These are phyloP conservation scores for Nomada fucata DNA, from an alignment of 2,888 invertebrate species.

Conservation along the genomic window DNA sequence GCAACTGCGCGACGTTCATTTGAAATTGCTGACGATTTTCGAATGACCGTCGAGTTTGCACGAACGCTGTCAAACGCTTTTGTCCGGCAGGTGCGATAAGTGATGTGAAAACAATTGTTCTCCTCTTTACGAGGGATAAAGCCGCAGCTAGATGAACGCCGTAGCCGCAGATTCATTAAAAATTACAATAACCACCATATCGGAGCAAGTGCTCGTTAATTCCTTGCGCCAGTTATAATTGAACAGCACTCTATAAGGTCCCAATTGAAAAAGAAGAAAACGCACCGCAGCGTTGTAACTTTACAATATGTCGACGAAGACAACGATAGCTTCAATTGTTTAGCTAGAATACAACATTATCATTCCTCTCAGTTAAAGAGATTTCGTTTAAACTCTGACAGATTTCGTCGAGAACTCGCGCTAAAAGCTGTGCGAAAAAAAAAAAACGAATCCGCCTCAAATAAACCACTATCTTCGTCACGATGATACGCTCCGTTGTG, in stretches of 20 bases:
- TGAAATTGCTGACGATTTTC: neutral
- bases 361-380: neutral
- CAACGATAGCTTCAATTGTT: too few relatives aligned
- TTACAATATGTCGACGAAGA: too few relatives aligned
- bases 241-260: neutral
- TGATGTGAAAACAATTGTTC: neutral
- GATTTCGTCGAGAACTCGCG: too few relatives aligned
- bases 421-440: too few relatives aligned
- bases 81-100: neutral
- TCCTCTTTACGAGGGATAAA: neutral
- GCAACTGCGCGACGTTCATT: too few relatives aligned
- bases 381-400: too few relatives aligned
- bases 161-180: neutral
- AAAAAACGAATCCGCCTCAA: neutral
- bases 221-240: too few relatives aligned
- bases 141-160: neutral
- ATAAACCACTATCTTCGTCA: neutral
- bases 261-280: too few relatives aligned
- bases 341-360: neutral
- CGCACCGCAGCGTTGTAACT: too few relatives aligned
- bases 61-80: neutral
- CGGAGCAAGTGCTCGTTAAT: neutral
- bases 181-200: neutral
- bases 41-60: neutral
- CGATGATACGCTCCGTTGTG: neutral